A percentile compares a stretch with the other conserved stretches of the same genome.
Conservation (phyloP, 53 echinoderm and acorn worm genomes). For the Henricia sp. region DNA sequence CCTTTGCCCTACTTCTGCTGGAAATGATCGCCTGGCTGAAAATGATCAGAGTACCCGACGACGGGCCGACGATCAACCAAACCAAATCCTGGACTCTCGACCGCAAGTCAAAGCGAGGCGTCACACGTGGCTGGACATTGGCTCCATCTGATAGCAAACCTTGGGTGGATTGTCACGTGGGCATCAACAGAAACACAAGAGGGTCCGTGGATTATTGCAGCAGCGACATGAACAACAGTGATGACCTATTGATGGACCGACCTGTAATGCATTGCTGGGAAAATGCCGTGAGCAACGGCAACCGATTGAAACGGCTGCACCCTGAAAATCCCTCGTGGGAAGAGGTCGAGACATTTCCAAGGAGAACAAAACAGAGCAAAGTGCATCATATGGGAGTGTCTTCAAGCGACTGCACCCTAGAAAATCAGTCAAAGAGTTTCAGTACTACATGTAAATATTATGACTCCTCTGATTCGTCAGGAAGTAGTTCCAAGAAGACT, state of each 20-base stretch:
- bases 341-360: constrained; percentile 38
- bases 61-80: not conserved
- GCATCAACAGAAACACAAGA: constrained; percentile 10
- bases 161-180: constrained; percentile 22
- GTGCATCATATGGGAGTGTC: constrained; percentile 4
- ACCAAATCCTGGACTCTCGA: constrained; percentile 37
- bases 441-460: not conserved
- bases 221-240: constrained; percentile 24
- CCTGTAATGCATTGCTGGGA: constrained; percentile 41
- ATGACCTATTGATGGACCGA: constrained; percentile 4
- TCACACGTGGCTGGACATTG: constrained; percentile 52
- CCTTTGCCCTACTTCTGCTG: constrained; percentile 88
- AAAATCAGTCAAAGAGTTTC: not conserved
- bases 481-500: constrained; percentile 34
- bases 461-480: constrained; percentile 15
- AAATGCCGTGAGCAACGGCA: constrained; percentile 10
- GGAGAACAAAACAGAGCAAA: constrained; percentile 33
- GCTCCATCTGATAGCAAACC: constrained; percentile 30
- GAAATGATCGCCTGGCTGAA: constrained; percentile 91
- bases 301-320: not conserved
- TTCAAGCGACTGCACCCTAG: constrained; percentile 20
- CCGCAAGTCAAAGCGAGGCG: constrained; percentile 29
- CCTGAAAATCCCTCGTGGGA: constrained; percentile 36
- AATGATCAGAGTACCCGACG: constrained; percentile 57
- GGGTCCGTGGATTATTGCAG: constrained; percentile 46